phyloP scores from a whole-genome alignment of 1,140 invertebrate genomes.

The Drusus annulatus region DNA sequence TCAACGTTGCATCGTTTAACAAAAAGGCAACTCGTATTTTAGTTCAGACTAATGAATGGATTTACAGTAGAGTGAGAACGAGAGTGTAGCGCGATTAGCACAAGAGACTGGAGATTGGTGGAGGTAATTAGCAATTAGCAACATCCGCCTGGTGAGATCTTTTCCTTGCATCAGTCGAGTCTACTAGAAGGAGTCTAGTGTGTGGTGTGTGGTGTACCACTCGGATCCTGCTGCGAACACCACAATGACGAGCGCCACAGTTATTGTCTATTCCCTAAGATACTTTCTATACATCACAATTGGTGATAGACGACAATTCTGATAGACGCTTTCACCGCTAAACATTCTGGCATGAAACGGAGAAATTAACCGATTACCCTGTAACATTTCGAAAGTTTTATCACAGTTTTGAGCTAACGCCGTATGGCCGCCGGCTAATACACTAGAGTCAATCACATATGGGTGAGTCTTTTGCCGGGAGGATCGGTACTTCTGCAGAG shows the following conservation, averaged over 20 bases:
- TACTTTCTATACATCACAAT: conserved; percentile 59
- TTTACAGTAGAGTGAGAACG: not conserved
- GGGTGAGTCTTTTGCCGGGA: conserved; percentile 48
- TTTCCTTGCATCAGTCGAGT: conserved; percentile 31
- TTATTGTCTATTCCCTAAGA: conserved; percentile 36
- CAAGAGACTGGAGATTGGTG: not conserved
- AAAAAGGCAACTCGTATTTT: not conserved
- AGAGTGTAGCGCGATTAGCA: conserved; percentile 4
- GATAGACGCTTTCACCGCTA: conserved; percentile 55
- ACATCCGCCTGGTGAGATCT: conserved; percentile 19
- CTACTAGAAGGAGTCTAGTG: conserved; percentile 1
- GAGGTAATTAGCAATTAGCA: not conserved
- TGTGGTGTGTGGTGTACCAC: no score
- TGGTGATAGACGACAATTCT: conserved; percentile 58
- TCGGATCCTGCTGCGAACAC: no score
- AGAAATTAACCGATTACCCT: conserved; percentile 58
- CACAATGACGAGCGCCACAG: not conserved
- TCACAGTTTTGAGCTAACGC: conserved; percentile 54
- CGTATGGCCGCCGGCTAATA: conserved; percentile 36
- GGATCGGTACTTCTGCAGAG: conserved; percentile 30
- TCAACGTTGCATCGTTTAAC: no score
- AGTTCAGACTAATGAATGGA: conserved; percentile 1
- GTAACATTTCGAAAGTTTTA: conserved; percentile 59
- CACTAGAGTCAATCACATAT: conserved; percentile 46
- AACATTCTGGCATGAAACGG: conserved; percentile 59